A percentile compares a stretch with the other conserved stretches of the same genome.
Conservation (phyloP, 1,140 invertebrate genomes). For the Eumaeus atala region DNA sequence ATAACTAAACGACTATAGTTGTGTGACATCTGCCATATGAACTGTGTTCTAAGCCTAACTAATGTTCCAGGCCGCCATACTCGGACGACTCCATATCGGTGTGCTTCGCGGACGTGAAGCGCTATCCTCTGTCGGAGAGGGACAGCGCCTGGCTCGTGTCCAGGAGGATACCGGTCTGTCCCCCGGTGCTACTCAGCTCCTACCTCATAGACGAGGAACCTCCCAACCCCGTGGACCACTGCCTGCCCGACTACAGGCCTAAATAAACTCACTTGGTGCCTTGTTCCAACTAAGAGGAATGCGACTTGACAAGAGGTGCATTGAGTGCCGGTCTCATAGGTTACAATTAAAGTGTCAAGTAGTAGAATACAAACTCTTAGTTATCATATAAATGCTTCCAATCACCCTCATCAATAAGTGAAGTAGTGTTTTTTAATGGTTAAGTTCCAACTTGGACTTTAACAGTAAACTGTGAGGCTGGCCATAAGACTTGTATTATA, state of each 20-base stretch:
- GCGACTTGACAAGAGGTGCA: too few relatives aligned
- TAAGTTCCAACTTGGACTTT: too few relatives aligned
- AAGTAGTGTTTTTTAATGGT: too few relatives aligned
- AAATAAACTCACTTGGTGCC: conserved; percentile 17
- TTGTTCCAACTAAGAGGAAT: too few relatives aligned
- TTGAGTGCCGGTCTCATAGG: too few relatives aligned
- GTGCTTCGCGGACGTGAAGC: conserved; percentile 61
- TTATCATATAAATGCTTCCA: too few relatives aligned
- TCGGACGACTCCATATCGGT: conserved; percentile 45
- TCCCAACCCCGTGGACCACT: conserved; percentile 41
- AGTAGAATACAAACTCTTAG: too few relatives aligned
- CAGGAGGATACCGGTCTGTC: conserved; percentile 48
- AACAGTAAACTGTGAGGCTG: too few relatives aligned
- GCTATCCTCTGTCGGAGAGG: conserved; percentile 39
- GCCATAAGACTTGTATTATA: not conserved
- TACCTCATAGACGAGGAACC: conserved; percentile 56
- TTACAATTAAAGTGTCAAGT: too few relatives aligned
- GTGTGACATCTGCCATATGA: too few relatives aligned
- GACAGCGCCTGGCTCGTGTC: conserved; percentile 50
- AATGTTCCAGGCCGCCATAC: conserved; percentile 57
- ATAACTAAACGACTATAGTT: too few relatives aligned
- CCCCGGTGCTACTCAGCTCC: conserved; percentile 49
- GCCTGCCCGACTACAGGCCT: conserved; percentile 53
- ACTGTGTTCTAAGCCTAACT: conserved; percentile 4
- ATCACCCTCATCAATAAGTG: too few relatives aligned